Conservation (phyloP, 1,140 invertebrate genomes). For the Reticulitermes speratus region DNA sequence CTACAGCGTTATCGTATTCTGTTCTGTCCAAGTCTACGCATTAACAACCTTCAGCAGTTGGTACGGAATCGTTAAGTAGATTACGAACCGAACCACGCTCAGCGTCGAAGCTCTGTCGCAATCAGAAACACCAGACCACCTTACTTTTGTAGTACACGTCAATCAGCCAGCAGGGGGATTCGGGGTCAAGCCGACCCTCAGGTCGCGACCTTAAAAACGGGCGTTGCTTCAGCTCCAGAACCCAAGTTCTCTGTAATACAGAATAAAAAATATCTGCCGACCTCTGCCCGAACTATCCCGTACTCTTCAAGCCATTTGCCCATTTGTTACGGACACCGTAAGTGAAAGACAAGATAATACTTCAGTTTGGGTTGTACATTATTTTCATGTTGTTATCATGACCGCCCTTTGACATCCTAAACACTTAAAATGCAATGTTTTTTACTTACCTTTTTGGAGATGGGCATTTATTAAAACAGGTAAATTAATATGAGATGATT, state of each 20-base stretch:
- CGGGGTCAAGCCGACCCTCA: not conserved
- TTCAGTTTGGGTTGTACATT: not conserved
- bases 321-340: not conserved
- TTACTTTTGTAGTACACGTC: not conserved
- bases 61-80: too few species aligned
- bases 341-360: not conserved
- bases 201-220: not conserved
- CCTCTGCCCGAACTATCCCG: not conserved
- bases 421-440: not conserved
- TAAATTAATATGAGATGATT: not conserved
- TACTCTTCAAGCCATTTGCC: not conserved
- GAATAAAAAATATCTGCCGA: not conserved
- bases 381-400: not conserved
- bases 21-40: too few species aligned
- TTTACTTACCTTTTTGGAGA: not conserved
- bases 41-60: too few species aligned
- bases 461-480: not conserved
- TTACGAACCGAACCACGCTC: too few species aligned
- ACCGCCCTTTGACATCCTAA: not conserved
- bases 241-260: not conserved
- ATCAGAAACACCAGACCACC: too few species aligned
- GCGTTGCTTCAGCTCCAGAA: not conserved
- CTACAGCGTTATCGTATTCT: too few species aligned
- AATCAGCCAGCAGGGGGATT: not conserved
- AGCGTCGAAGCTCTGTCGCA: too few species aligned